Percentiles rank a stretch among this genome's conserved stretches.
phyloP scores from a whole-genome alignment of 2,888 invertebrate genomes.

The Athalia cordata region DNA sequence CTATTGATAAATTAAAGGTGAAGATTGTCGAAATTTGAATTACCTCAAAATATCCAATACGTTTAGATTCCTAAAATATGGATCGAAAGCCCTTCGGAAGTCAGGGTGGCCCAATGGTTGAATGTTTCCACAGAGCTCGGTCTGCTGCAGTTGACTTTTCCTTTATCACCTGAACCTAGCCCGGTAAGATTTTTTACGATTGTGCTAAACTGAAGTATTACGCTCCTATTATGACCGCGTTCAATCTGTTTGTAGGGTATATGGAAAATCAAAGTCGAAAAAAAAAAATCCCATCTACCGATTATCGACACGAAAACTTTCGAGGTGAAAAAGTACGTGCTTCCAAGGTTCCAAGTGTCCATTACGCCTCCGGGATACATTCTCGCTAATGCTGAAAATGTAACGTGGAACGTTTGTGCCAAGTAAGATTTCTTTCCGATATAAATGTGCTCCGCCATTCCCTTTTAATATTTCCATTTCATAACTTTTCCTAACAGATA shows the following conservation, averaged over 20 bases:
- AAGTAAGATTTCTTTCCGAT: conserved; percentile 69
- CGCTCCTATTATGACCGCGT: too few species aligned
- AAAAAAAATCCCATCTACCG: conserved; percentile 63
- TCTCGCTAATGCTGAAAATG: conserved; percentile 72
- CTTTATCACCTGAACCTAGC: conserved; percentile 72
- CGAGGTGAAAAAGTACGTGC: conserved; percentile 76
- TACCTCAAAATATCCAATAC: conserved; percentile 34
- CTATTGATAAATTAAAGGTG: conserved; percentile 1
- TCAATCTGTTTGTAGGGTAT: conserved; percentile 71
- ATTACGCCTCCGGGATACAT: conserved; percentile 75
- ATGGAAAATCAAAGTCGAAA: conserved; percentile 75
- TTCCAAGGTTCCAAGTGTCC: conserved; percentile 78
- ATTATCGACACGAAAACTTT: conserved; percentile 71
- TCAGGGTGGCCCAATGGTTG: conserved; percentile 80
- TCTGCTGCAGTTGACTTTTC: conserved; percentile 76
- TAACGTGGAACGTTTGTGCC: conserved; percentile 76
- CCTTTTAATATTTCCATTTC: background rate
- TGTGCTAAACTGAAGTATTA: background rate
- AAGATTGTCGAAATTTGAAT: conserved; percentile 21
- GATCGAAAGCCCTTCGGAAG: conserved; percentile 80
- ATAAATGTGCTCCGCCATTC: background rate
- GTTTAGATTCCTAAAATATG: conserved; percentile 79
- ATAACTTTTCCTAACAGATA: conserved; percentile 71
- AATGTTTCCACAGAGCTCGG: conserved; percentile 78
- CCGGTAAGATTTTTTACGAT: conserved; percentile 56